Evolutionary conservation across 2,888 invertebrate genomes (phyloP), one percentile per base, ranked within the genome.

Genomic region (Andrena praecox): DNA sequence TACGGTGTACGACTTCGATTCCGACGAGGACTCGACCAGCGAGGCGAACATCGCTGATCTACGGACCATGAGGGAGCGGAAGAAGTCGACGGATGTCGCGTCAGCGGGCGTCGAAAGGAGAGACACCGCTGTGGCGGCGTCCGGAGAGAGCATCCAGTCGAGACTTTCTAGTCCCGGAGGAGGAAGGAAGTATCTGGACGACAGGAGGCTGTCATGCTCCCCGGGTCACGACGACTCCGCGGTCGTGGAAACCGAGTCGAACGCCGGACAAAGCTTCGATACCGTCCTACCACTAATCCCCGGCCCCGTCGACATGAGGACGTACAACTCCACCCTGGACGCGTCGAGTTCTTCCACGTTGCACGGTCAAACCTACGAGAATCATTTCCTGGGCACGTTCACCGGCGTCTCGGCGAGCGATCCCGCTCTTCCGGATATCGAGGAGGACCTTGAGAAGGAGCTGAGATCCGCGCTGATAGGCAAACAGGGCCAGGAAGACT

Each of bases 261-360:
- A 86, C 77, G 90, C 92, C 0, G 87, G 89, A 64, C 94, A 94
- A 60, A 91, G 95, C 24, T 95, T 96, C 67, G 95, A 96, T 63
- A 96, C 96, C 66, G 97, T 97, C 7, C 95, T 96, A 86, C 96
- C 97, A 0, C 96, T 98, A 69, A 93, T 98, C 83, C 98, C 98
- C 0, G 98, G 97, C 1, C 98, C 98, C 0, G 98, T 98, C 0
- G 98, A 98, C 92, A 98, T 98, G 98, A 96, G 98, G 72, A 98
- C 98, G 0, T 98, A 98, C 92, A 97, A 96, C 91, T 95, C 94
- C 35, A 94, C 95, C 1, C 95, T 95, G 79, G 96, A 96, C 83
- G 95, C 95, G 33, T 95, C 95, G 77, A 94, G 94, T 2, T 95
- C 96, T 27, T 94, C 95, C 24, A 84, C 78, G 5, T 93, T 95